Percentiles rank a stretch among this genome's conserved stretches.
Evolutionary conservation across 2,888 invertebrate genomes (phyloP).

Genomic region (Arctia plantaginis): DNA sequence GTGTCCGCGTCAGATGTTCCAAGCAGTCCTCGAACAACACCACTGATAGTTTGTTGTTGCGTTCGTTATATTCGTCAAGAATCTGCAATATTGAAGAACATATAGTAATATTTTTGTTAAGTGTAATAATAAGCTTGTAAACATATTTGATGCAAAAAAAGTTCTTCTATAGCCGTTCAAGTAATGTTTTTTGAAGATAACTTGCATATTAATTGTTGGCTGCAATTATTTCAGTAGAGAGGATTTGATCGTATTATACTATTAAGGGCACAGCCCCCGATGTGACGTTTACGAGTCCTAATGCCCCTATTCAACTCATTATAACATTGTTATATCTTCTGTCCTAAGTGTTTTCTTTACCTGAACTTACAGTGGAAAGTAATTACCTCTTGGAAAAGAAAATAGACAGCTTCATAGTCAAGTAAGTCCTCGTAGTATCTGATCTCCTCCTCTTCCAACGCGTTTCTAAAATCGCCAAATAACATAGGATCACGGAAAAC

Average conservation of each 20-base stretch:
- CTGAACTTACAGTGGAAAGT: no score
- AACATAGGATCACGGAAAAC: constrained; percentile 93
- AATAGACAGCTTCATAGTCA: constrained; percentile 96
- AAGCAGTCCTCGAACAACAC: constrained; percentile 97
- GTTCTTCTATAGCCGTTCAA: not conserved
- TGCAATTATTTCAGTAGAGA: not conserved
- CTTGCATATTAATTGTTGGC: not conserved
- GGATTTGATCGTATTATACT: not conserved
- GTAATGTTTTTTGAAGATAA: not conserved
- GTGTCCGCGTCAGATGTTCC: constrained; percentile 95
- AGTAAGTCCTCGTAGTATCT: constrained; percentile 95
- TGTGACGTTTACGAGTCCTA: not conserved
- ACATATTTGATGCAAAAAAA: not conserved
- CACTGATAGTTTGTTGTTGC: constrained; percentile 90
- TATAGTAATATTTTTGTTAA: not conserved
- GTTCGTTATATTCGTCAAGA: constrained; percentile 94
- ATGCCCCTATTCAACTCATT: not conserved
- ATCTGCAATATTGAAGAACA: constrained; percentile 85
- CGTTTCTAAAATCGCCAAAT: constrained; percentile 96
- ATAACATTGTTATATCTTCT: not conserved
- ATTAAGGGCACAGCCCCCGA: not conserved
- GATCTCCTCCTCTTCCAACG: constrained; percentile 92
- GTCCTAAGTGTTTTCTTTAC: not conserved
- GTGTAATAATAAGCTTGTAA: not conserved
- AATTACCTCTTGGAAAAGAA: constrained; percentile 93